Evolutionary conservation across 2,888 invertebrate species (phyloP), one percentile per base, ranked within the genome.

Genomic region (Ypsolopha sequella): DNA sequence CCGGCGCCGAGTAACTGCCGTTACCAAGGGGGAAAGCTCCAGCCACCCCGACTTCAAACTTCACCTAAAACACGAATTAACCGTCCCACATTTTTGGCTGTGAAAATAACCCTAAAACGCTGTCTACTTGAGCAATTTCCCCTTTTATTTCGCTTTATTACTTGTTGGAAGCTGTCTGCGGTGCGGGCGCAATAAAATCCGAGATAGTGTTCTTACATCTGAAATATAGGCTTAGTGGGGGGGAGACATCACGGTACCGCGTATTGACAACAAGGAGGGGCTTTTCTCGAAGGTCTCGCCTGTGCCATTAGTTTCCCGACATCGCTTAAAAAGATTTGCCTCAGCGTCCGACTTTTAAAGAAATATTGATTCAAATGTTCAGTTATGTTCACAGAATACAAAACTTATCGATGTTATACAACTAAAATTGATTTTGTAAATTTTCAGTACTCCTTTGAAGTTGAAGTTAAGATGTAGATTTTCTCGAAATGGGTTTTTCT

Each of bases 191-290:
- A 76, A 76, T 80, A 79, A 80, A 80, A 80, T 76, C 72, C 64
- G 61, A 74, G 76, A 84, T 84, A 84, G 81, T 84, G 80, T 79
- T 73, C 73, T 64, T 70, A 67, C 72, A 78, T 76, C 66, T 76
- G 78, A 81, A 82, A 79, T 80, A 84, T 84, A 85, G 84, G 84
- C 82, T 85, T 82, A 84, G 76, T 76, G 66, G 74, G 67, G n/a
- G 79, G 75, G 76, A 80, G 76, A 76, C 84, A 80, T 85, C 84
- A 81, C 74, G 70, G 81, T 75, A 77, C 80, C 74, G 73, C 74
- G 84, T 86, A 85, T 85, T 85, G 85, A 86, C 85, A 86, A 86
- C 82, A 81, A 81, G 81, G 80, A 84, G 79, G 81, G 82, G 85
- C 85, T 86, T 85, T 82, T 68, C 67, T 68, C 75, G 74, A 82